Evolutionary conservation across 2,113 vertebrate species (phyloP), one percentile per base, ranked within the genome.

Genomic region (Cyanistes caeruleus): DNA sequence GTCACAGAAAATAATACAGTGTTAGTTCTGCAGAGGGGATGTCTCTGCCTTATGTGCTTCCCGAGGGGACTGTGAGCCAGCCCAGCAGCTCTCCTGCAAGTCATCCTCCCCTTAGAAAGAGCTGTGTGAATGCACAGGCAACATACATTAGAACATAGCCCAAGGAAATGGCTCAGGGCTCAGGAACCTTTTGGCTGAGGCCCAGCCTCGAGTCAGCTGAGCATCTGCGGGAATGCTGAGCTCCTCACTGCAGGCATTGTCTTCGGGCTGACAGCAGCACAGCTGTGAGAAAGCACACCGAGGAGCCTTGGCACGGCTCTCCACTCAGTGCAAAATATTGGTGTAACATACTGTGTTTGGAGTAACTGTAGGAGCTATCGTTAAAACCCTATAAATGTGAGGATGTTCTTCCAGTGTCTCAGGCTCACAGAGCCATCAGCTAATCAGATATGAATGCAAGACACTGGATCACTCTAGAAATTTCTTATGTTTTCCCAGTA

Each of bases 231-330:
- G 81, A 83, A 83, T 20, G 4, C 64, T 35, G 83, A 51, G 70
- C 49, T 96, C 24, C 90, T 93, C 91, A 67, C 87, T 79, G 79
- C 63, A 81, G 78, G 87, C 92, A 90, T 87, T 96, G 67, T 92
- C 79, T 79, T 64, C 5, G 8, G 78, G n/a, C 75, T 90, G 82
- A 82, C 83, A 87, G 53, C 68, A 55, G 15, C 77, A 59, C 84
- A 93, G 85, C 84, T 96, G 78, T 68, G 91, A 91, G 95, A 96
- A 80, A 92, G 52, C 82, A 92, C 86, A 85, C 33, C 0, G 3
- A 73, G 39, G 55, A 87, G 74, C 78, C 90, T 90, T 93, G 91
- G 86, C 92, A 88, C 80, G 86, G 60, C 41, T 77, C 58, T 48
- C 63, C 41, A 37, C 85, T 93, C 84, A 55, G 63, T 69, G 55